These are phyloP conservation scores for Notothenia coriiceps DNA, from an alignment of 2,113 vertebrate species.

Conservation along the genomic window DNA sequence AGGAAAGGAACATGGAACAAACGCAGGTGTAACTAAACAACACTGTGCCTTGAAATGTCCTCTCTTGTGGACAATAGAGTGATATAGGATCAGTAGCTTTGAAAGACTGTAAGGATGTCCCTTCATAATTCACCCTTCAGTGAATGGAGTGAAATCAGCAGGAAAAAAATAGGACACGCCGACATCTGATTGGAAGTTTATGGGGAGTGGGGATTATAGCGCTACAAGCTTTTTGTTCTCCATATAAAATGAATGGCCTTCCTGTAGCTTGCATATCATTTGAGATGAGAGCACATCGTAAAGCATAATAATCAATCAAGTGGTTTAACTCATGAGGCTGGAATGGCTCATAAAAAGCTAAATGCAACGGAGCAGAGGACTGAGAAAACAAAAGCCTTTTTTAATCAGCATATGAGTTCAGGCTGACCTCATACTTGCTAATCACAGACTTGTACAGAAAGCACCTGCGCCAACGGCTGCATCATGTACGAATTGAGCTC, in stretches of 20 bases:
- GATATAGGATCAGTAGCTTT: neutral
- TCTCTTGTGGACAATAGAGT: neutral
- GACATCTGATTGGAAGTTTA: neutral
- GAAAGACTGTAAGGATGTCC: neutral
- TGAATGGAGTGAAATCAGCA: neutral
- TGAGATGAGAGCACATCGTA: neutral
- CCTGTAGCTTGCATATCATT: neutral
- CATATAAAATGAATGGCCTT: neutral
- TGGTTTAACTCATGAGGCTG: neutral
- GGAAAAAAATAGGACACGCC: neutral
- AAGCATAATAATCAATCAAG: slow-evolving; percentile 5
- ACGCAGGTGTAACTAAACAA: neutral
- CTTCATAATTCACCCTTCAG: neutral
- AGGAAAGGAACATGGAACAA: neutral
- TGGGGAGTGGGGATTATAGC: neutral
- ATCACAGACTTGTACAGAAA: slow-evolving; percentile 10
- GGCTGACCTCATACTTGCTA: slow-evolving; percentile 10
- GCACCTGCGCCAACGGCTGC: neutral
- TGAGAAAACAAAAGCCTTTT: slow-evolving; percentile 7
- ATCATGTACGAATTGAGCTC: neutral
- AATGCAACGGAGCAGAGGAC: neutral
- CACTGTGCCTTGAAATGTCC: neutral
- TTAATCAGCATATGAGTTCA: slow-evolving; percentile 4
- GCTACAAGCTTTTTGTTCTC: neutral
- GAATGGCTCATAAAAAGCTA: slow-evolving; percentile 16